phyloP scores from a whole-genome alignment of 2,888 invertebrate genomes.

The Eristalis tenax region DNA sequence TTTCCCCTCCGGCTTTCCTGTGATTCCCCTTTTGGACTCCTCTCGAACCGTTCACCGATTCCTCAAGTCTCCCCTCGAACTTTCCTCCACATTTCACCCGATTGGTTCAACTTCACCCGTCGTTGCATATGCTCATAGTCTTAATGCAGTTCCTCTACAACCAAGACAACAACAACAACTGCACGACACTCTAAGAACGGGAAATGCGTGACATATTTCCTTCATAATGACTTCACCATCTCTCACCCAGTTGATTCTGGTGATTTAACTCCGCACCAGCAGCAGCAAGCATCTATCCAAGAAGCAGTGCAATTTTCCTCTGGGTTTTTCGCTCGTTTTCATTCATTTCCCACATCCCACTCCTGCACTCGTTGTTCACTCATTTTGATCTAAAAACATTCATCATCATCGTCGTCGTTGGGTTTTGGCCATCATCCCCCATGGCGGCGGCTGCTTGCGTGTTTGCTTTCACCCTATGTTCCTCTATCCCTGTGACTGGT shows the following conservation, averaged over 20 bases:
- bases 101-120: too few species aligned
- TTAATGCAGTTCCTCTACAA: too few species aligned
- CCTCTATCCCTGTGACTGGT: background rate
- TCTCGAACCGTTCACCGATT: too few species aligned
- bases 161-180: background rate
- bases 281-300: conserved; percentile 4
- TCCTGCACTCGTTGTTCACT: background rate
- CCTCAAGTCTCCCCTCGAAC: too few species aligned
- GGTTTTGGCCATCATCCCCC: background rate
- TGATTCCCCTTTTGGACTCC: too few species aligned
- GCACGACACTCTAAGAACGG: background rate
- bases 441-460: background rate
- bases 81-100: too few species aligned
- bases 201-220: conserved; percentile 43
- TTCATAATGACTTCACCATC: background rate
- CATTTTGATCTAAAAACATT: background rate
- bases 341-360: background rate
- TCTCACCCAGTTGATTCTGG: background rate
- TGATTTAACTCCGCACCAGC: background rate
- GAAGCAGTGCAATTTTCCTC: conserved; percentile 18
- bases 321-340: background rate
- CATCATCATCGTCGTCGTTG: background rate
- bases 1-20: too few species aligned
- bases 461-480: too few species aligned
- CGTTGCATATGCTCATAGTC: too few species aligned